Evolutionary conservation across 1,140 invertebrate genomes (phyloP).

Genomic region (Euborellia annulipes): DNA sequence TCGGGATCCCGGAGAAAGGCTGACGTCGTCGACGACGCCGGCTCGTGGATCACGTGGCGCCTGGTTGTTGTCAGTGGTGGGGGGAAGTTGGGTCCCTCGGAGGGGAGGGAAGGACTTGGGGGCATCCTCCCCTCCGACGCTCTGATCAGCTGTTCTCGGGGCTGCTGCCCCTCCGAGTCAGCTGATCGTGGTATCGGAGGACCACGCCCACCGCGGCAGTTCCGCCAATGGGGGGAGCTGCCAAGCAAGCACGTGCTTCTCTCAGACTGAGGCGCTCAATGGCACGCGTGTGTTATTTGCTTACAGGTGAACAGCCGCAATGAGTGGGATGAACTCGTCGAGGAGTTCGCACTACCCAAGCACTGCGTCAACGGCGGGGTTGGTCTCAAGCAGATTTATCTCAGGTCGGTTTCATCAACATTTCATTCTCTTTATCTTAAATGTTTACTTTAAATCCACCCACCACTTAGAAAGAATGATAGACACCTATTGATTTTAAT

Average conservation of each 20-base stretch:
- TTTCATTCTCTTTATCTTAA: neutral
- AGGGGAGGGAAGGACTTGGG: too few relatives aligned
- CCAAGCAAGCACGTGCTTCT: neutral
- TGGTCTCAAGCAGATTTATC: constrained; percentile 74
- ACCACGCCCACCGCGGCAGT: constrained; percentile 11
- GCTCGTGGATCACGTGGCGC: too few relatives aligned
- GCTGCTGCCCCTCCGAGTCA: constrained; percentile 17
- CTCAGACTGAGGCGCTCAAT: neutral
- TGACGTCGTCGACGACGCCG: too few relatives aligned
- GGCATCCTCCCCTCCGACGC: constrained; percentile 13
- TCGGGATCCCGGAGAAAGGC: too few relatives aligned
- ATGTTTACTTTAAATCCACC: neutral
- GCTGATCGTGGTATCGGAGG: constrained; percentile 1
- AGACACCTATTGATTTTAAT: too few relatives aligned
- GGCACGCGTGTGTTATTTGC: constrained; percentile 13
- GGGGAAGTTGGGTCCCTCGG: too few relatives aligned
- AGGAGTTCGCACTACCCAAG: constrained; percentile 57
- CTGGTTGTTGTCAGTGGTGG: too few relatives aligned
- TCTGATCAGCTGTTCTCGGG: constrained; percentile 27
- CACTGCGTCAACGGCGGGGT: constrained; percentile 75
- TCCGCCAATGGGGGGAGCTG: constrained; percentile 8
- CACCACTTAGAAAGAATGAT: too few relatives aligned
- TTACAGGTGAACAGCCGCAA: constrained; percentile 70
- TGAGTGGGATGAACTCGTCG: constrained; percentile 65
- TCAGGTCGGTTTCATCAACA: constrained; percentile 43